A percentile compares a stretch with the other conserved stretches of the same genome.
phyloP scores from a whole-genome alignment of 2,888 invertebrate species.

The Tipula vernalis region DNA sequence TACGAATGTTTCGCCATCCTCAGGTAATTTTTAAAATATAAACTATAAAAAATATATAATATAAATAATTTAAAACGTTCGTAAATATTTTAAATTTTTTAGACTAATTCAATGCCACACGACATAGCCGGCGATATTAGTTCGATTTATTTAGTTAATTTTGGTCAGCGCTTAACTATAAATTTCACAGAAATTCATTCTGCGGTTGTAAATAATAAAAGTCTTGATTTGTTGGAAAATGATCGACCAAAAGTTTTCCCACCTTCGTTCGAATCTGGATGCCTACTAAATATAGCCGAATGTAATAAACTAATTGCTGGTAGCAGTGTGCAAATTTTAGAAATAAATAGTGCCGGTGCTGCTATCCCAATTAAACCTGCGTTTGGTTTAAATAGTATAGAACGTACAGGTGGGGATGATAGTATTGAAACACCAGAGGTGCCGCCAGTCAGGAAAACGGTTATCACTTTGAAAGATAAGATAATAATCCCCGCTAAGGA shows the following conservation, averaged over 20 bases:
- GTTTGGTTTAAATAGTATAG: background rate
- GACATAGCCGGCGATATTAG: background rate
- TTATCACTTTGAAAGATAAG: background rate
- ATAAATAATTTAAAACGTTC: background rate
- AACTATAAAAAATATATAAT: background rate
- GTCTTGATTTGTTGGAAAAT: background rate
- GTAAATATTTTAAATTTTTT: background rate
- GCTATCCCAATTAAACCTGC: background rate
- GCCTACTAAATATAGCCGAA: background rate
- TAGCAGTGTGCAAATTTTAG: background rate
- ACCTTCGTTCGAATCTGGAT: background rate
- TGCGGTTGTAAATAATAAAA: background rate
- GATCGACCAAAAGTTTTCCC: background rate
- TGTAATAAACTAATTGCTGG: background rate
- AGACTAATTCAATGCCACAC: background rate
- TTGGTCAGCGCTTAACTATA: background rate
- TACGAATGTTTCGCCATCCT: background rate
- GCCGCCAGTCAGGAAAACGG: background rate
- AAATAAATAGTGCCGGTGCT: background rate
- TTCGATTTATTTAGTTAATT: constrained; percentile 4
- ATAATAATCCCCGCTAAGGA: background rate
- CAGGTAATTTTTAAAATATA: background rate
- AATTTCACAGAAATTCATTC: background rate
- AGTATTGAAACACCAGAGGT: background rate
- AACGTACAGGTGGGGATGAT: background rate